These are phyloP conservation scores for Tineola bisselliella DNA, from an alignment of 2,888 invertebrate genomes.

Conservation along the genomic window DNA sequence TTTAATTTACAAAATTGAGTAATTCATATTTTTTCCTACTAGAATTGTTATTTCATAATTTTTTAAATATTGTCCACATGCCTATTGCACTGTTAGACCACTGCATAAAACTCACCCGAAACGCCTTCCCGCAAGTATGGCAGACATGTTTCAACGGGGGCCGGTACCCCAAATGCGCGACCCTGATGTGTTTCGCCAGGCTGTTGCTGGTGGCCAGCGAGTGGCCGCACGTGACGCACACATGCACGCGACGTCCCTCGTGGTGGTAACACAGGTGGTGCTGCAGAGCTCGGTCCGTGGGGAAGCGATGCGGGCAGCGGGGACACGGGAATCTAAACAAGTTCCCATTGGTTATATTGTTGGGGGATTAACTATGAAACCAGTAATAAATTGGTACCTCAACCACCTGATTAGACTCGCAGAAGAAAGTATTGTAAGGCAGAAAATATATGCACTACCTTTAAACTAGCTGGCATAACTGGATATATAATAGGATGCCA, in stretches of 20 bases:
- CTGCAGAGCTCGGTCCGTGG: slow-evolving; percentile 21
- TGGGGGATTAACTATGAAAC: no score
- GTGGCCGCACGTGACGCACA: slow-evolving; percentile 49
- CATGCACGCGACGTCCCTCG: slow-evolving; percentile 44
- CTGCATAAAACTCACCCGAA: slow-evolving; percentile 33
- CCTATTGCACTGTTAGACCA: no score
- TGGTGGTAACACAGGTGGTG: slow-evolving; percentile 36
- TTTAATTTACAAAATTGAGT: no score
- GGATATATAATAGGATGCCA: no score
- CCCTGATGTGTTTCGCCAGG: slow-evolving; percentile 38
- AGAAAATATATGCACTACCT: no score
- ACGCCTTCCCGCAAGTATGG: slow-evolving; percentile 43
- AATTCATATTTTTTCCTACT: no score
- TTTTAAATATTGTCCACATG: no score
- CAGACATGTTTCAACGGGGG: slow-evolving; percentile 26
- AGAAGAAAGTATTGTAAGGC: no score
- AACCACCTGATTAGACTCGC: no score
- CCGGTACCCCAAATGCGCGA: slow-evolving; percentile 28
- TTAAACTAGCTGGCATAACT: no score
- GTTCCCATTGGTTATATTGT: not conserved
- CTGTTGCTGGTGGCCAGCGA: slow-evolving; percentile 45
- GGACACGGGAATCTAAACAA: slow-evolving; percentile 32
- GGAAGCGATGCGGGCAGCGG: slow-evolving; percentile 39
- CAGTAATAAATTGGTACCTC: no score
- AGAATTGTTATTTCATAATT: no score